Evolutionary conservation across 1,140 invertebrate genomes (phyloP).

Genomic region (Drosophila watanabei): DNA sequence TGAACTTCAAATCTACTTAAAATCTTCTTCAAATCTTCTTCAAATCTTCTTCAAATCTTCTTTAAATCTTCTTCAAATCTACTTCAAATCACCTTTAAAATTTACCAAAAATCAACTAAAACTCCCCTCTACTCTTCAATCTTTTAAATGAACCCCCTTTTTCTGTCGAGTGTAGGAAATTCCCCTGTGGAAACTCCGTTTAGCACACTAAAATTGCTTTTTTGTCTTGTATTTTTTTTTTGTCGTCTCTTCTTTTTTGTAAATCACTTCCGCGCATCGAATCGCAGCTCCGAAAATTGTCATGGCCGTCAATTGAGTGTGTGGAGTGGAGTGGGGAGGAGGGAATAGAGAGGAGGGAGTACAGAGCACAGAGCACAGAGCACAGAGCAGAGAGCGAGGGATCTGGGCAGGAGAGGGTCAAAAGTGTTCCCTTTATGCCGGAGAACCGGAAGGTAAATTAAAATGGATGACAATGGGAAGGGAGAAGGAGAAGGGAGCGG

Average conservation of each 20-base stretch:
- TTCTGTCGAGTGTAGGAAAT: conserved; percentile 2
- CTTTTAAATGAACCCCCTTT: neutral
- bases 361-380: neutral
- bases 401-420: conserved; percentile 27
- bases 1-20: no score
- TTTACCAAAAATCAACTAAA: no score
- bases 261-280: conserved; percentile 81
- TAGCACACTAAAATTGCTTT: conserved; percentile 8
- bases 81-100: no score
- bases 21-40: no score
- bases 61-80: no score
- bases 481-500: conserved; percentile 37
- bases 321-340: conserved; percentile 1
- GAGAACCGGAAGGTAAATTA: conserved; percentile 81
- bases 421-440: conserved; percentile 28
- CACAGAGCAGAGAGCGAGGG: neutral
- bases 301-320: conserved; percentile 74
- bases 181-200: conserved; percentile 56
- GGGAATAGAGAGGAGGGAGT: neutral
- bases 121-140: neutral
- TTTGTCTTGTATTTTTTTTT: conserved; percentile 11
- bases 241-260: conserved; percentile 37
- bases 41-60: no score
- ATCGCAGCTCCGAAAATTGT: conserved; percentile 72
- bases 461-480: conserved; percentile 82